Evolutionary conservation across 1,140 invertebrate species (phyloP), one percentile per base, ranked within the genome.

Genomic region (Drosophila arizonae): DNA sequence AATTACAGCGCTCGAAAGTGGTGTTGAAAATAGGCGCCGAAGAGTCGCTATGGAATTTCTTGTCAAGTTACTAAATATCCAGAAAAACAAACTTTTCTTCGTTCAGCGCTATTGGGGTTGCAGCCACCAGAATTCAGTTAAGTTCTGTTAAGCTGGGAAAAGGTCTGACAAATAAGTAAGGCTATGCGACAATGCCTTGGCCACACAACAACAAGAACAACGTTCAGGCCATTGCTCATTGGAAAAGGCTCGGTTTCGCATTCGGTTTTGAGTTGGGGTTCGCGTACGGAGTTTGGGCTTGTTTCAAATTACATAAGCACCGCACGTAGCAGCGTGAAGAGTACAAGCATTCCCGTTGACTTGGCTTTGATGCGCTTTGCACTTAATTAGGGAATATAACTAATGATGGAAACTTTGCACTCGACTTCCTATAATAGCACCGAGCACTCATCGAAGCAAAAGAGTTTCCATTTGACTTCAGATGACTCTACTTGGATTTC

Each of bases 351-450:
- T 51, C 30, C 33, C 36, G 64, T 61, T 62, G 65, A 56, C 36
- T 68, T 56, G 57, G 65, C 71, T 73, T 73, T 69, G 58, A 73
- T 73, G 71, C 41, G 71, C 65, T 73, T 73, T 68, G 50, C 71
- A 69, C 65, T 68, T 73, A 73, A 73, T 73, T 73, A 73, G 50
- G 61, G 51, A 65, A 73, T 68, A 73, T 73, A 69, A 73, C 51
- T 68, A 73, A 73, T 73, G 71, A 62, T 50, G 30, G 69, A 73
- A 73, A 73, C 71, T 68, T 73, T 62, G 64, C 56, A 50, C 62
- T 45, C n/a, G 4, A 4, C 6, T 45, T 26, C 30, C 13, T 26
- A 48, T 17, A 33, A 39, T 66, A 51, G 48, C 62, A 28, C 41
- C 41, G 41, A 63, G 36, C 26, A 45, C 9, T 43, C 62, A 57